Conservation (phyloP, 2,113 vertebrate genomes). For the Nothocercus nigrocapillus region DNA sequence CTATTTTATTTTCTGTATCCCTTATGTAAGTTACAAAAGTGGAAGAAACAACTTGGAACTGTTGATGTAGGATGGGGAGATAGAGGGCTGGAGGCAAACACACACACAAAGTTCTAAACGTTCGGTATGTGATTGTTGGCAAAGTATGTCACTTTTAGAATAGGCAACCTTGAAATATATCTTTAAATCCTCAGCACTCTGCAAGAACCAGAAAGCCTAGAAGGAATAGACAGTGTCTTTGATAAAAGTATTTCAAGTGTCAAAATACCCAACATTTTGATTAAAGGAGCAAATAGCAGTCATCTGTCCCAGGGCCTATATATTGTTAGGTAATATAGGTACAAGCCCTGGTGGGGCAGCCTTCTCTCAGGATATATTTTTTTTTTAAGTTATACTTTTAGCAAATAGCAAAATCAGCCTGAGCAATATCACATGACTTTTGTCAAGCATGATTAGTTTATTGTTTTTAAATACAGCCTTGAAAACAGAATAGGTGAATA, state of each 20-base stretch:
- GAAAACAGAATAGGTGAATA: background rate
- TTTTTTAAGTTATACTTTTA: background rate
- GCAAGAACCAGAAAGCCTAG: background rate
- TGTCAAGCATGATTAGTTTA: background rate
- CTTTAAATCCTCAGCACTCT: constrained; percentile 13
- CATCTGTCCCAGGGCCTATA: background rate
- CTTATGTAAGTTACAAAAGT: background rate
- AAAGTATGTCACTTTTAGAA: constrained; percentile 2
- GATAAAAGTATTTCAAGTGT: background rate
- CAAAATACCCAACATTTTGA: background rate
- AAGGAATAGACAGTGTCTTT: background rate
- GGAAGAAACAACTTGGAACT: background rate
- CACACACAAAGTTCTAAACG: background rate
- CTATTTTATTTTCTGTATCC: constrained; percentile 21
- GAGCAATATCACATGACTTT: background rate
- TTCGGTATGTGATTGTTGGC: background rate
- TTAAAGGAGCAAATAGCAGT: constrained; percentile 36
- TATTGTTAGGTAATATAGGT: background rate
- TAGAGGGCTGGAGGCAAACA: background rate
- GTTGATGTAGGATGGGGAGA: background rate
- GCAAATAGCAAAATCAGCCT: background rate
- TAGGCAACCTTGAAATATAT: background rate
- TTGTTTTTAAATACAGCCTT: background rate
- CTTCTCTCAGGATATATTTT: constrained; percentile 17
- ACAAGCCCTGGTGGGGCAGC: background rate